Evolutionary conservation across 2,797 vertebrate species (phyloP), one percentile per base, ranked within the genome.

Genomic region (Enteromius viviparus): DNA sequence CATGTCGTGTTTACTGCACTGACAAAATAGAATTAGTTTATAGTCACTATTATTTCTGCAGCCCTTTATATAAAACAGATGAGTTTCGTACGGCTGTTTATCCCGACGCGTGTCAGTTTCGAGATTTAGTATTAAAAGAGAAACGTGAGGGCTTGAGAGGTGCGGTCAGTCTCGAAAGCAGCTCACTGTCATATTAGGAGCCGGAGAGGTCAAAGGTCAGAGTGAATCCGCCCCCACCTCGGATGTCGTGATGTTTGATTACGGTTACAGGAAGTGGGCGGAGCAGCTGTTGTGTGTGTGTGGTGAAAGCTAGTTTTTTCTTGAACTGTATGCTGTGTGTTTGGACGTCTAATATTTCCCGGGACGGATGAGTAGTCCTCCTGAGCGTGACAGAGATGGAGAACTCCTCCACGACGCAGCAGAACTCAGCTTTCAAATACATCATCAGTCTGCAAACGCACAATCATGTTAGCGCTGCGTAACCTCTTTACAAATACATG

Each of bases 211-310:
- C 55, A 69, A 42, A 78, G 87, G 51, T 88, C 78, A 85, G 80
- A 53, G 83, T 81, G 62, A 84, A 82, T 77, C 83, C 55, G 62
- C 75, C 58, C 34, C 80, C 74, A 58, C 81, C 75, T 80, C 85
- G 65, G 68, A 81, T 84, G 64, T 79, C 76, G 42, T 87, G 85
- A 85, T 42, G 69, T 21, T n/a, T 82, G 75, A 80, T 85, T 65
- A 79, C 32, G 49, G 60, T 84, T 76, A 58, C 72, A 55, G 83
- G 77, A 86, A 88, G 66, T 62, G 72, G 62, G 77, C 32, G 76
- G 77, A 60, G 23, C 34, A 11, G 6, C 53, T 21, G 8, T 8
- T 1, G 21, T 26, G 45, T 81, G 3, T 15, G 12, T 60, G 45
- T 3, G 5, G 68, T 29, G n/a, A 9, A 45, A 58, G 51, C 21